Evolutionary conservation across 2,797 vertebrate species (phyloP).

Genomic region (Scolopax bukidnonensis): DNA sequence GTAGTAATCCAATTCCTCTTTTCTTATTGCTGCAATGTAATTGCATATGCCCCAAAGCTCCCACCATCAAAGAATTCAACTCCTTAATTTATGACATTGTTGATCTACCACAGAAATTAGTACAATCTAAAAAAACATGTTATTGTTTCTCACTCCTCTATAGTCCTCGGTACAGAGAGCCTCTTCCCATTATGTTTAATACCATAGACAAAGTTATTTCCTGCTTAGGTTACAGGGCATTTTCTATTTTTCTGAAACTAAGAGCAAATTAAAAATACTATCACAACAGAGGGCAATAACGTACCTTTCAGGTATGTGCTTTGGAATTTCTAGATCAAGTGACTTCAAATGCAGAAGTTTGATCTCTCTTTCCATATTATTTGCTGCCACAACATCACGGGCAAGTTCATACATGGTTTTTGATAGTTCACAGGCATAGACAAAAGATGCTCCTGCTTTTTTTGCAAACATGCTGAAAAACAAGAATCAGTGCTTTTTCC

Average conservation of each 20-base stretch:
- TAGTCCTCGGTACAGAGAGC: not conserved
- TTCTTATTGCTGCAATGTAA: not conserved
- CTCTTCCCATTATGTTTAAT: not conserved
- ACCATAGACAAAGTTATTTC: not conserved
- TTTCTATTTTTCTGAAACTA: not conserved
- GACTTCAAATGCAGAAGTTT: slow-evolving; percentile 94
- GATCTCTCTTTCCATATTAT: slow-evolving; percentile 88
- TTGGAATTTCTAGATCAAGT: slow-evolving; percentile 91
- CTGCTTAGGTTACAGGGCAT: not conserved
- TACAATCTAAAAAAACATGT: not conserved
- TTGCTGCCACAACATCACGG: slow-evolving; percentile 88
- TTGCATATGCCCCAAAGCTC: not conserved
- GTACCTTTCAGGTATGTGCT: slow-evolving; percentile 91
- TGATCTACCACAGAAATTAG: not conserved
- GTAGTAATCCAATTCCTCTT: not conserved
- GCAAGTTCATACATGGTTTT: slow-evolving; percentile 98
- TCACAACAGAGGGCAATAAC: not conserved
- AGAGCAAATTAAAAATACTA: not conserved
- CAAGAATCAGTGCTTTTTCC: not conserved
- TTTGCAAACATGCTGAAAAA: slow-evolving; percentile 93
- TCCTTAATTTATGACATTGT: not conserved
- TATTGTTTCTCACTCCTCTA: not conserved
- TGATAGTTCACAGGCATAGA: slow-evolving; percentile 95
- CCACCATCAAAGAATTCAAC: not conserved
- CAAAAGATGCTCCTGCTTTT: slow-evolving; percentile 87